Evolutionary conservation across 1,140 invertebrate species (phyloP).

Genomic region (Copidosoma floridanum): DNA sequence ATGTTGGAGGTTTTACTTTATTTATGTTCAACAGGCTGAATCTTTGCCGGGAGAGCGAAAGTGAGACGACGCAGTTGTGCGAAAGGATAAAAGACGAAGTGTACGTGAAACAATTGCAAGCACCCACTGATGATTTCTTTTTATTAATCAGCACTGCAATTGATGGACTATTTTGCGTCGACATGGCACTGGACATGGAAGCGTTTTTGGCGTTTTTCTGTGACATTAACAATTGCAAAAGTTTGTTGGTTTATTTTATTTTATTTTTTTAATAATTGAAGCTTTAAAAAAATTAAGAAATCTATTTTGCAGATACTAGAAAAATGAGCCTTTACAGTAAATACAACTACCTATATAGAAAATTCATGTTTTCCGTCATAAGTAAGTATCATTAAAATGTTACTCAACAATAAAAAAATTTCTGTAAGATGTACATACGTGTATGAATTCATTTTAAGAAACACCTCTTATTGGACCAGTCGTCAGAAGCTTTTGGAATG

Average conservation of each 20-base stretch:
- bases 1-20: background rate
- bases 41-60: constrained; percentile 36
- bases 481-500: background rate
- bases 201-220: constrained; percentile 30
- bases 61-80: constrained; percentile 39
- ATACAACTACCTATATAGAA: constrained; percentile 2
- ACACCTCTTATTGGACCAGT: background rate
- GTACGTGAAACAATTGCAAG: constrained; percentile 21
- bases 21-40: constrained; percentile 34
- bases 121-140: constrained; percentile 11
- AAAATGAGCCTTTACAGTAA: constrained; percentile 7
- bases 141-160: constrained; percentile 13
- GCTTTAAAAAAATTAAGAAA: background rate
- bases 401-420: no score
- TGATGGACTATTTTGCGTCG: constrained; percentile 31
- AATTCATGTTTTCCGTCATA: background rate
- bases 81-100: constrained; percentile 26
- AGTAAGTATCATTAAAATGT: no score
- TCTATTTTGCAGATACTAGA: constrained; percentile 18
- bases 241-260: no score
- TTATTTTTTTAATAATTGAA: background rate
- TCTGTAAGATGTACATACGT: no score
- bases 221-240: constrained; percentile 24
- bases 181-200: constrained; percentile 27
- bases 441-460: no score